A percentile compares a stretch with the other conserved stretches of the same genome.
phyloP scores from a whole-genome alignment of 1,140 invertebrate species.

The Wiebesia pumilae region DNA sequence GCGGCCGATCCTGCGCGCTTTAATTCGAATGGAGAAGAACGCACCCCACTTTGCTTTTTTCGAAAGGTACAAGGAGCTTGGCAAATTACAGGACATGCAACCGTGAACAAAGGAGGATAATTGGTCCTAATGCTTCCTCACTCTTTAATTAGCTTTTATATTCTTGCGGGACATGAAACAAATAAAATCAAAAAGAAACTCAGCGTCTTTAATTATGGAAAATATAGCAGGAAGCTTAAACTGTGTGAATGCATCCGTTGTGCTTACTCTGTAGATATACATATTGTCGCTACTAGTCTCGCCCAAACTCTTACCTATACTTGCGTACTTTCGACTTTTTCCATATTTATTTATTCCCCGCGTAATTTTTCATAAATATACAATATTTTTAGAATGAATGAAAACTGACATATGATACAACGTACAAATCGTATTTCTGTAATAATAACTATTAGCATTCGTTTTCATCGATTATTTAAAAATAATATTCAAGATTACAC shows the following conservation, averaged over 20 bases:
- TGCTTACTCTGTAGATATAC: not conserved
- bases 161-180: not conserved
- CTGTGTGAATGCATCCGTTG: not conserved
- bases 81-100: conserved; percentile 16
- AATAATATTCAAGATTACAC: too few species aligned
- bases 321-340: not conserved
- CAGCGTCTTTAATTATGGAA: not conserved
- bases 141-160: conserved; percentile 10
- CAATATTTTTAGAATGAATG: not conserved
- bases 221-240: not conserved
- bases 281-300: not conserved
- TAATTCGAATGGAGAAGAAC: conserved; percentile 1
- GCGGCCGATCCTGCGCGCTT: conserved; percentile 26
- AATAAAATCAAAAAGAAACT: not conserved
- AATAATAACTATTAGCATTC: too few species aligned
- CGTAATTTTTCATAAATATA: not conserved
- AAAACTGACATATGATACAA: too few species aligned
- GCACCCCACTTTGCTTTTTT: not conserved
- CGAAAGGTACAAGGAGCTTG: not conserved
- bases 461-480: too few species aligned
- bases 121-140: not conserved
- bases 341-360: not conserved
- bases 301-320: too few species aligned
- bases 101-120: not conserved
- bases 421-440: too few species aligned